These are phyloP conservation scores for Stenodera caucasica DNA, from an alignment of 2,888 invertebrate genomes.

Conservation along the genomic window DNA sequence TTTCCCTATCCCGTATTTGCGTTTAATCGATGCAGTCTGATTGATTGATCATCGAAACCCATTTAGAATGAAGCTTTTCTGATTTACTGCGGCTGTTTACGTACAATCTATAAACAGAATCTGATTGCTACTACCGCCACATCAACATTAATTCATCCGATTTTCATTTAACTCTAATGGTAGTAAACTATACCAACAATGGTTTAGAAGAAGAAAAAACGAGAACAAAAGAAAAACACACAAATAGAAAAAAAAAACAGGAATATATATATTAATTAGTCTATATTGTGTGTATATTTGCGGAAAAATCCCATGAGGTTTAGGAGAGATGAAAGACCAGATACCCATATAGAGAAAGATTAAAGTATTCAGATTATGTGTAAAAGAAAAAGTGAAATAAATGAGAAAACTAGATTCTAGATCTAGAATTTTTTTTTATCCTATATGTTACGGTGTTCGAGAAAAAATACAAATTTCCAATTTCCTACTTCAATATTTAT, in stretches of 20 bases:
- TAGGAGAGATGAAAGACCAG: slow-evolving; percentile 14
- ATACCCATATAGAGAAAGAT: slow-evolving; percentile 12
- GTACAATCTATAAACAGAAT: slow-evolving; percentile 21
- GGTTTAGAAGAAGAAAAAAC: background rate
- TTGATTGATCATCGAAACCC: slow-evolving; percentile 29
- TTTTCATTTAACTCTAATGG: background rate
- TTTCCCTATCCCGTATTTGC: slow-evolving; percentile 16
- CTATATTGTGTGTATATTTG: background rate
- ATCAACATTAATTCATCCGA: background rate
- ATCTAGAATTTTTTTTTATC: slow-evolving; percentile 25
- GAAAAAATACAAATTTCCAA: slow-evolving; percentile 28
- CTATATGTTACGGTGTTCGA: slow-evolving; percentile 12
- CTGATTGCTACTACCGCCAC: slow-evolving; percentile 15
- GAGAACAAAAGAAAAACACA: background rate
- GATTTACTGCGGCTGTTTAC: slow-evolving; percentile 26
- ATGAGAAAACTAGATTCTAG: slow-evolving; percentile 27
- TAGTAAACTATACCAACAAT: background rate
- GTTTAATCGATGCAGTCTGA: slow-evolving; percentile 30
- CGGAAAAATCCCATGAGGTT: background rate
- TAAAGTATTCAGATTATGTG: slow-evolving; percentile 26
- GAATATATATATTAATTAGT: background rate
- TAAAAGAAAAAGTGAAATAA: slow-evolving; percentile 25
- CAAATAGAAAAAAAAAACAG: background rate
- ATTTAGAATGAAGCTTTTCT: slow-evolving; percentile 28
- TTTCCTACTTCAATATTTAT: slow-evolving; percentile 14